phyloP scores from a whole-genome alignment of 2,888 invertebrate genomes.

The Incurvaria masculella region DNA sequence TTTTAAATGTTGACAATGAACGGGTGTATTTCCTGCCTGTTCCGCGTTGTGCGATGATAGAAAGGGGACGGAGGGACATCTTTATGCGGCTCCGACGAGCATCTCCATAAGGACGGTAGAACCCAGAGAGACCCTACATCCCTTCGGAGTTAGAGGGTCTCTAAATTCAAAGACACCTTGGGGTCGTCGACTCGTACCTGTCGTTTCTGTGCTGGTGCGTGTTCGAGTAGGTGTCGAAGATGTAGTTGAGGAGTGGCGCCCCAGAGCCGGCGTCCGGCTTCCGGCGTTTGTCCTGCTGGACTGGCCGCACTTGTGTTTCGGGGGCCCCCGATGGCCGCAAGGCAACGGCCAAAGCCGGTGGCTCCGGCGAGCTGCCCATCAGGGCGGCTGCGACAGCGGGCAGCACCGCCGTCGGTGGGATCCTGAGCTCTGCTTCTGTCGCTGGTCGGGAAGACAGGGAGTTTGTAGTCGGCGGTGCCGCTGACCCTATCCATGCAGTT shows the following conservation, averaged over 20 bases:
- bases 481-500: no score
- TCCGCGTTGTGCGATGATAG: no score
- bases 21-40: no score
- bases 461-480: no score
- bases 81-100: no score
- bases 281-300: constrained; percentile 27
- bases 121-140: no score
- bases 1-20: no score
- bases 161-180: no score
- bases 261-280: constrained; percentile 45
- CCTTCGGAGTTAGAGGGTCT: no score
- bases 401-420: not conserved
- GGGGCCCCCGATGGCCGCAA: not conserved
- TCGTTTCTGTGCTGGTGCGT: constrained; percentile 41
- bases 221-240: constrained; percentile 47
- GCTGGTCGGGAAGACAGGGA: not conserved
- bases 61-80: no score
- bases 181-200: no score
- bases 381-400: not conserved
- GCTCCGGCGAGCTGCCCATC: constrained; percentile 13
- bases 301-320: not conserved
- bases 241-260: constrained; percentile 45
- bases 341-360: constrained; percentile 21
- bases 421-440: not conserved
- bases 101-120: no score